Evolutionary conservation across 2,797 vertebrate species (phyloP), one percentile per base, ranked within the genome.

Genomic region (Pseudochirops cupreus): DNA sequence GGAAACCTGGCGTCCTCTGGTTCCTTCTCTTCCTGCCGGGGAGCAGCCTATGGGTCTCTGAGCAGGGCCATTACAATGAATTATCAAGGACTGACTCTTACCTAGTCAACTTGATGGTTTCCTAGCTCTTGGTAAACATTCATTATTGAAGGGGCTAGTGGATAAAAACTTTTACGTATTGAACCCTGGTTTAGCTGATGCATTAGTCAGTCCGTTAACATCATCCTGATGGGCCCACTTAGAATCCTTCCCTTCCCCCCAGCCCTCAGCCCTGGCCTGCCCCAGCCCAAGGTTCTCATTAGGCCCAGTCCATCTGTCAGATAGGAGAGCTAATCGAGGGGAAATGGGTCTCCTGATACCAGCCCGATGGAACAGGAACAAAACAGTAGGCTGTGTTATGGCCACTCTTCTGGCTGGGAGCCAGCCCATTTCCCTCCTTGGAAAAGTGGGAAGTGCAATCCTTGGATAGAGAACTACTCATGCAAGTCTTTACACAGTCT

Each of bases 1-100:
- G 7, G 96, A 97, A 98, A 96, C 94, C 98, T 98, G 98, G 98
- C 98, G 98, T 97, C 95, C 94, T 98, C 97, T 97, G 95, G 96
- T 97, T 94, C 95, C 97, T 97, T 97, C 96, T 97, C 92, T 96
- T 97, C 94, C 56, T 97, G 97, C 46, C 96, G 96, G 97, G 98
- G 98, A 98, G 96, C 95, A 96, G 95, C 93, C 96, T 92, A 90
- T 89, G 62, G 90, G 91, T 7, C 31, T 14, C 87, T 98, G 91
- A 92, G 96, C 95, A 96, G 94, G 97, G 96, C 96, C 97, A 95
- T 97, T 98, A 94, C n/a, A 97, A 90, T 97, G 67, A 92, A 94
- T 97, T 94, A 33, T n/a, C 4, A 92, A 92, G 91, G 59, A 91
- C 31, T 12, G 58, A 91, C 0, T 33, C 1, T 94, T 93, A 90